Evolutionary conservation across 2,113 vertebrate species (phyloP), one percentile per base, ranked within the genome.

Genomic region (Gymnobelideus leadbeateri): DNA sequence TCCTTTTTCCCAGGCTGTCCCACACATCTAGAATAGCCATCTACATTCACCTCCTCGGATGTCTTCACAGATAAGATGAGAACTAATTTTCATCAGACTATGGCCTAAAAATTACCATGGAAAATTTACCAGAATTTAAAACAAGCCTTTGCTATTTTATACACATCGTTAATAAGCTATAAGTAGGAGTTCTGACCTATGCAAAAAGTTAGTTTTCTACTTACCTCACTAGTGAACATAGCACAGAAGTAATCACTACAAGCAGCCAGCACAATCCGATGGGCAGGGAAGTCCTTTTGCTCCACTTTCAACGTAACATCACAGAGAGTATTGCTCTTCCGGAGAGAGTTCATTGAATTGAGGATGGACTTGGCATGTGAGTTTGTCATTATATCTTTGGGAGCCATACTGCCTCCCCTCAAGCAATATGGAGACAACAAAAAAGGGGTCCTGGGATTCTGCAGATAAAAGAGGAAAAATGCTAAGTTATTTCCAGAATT

Each of bases 201-300:
- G 47, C 6, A 53, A n/a, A 51, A 54, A 0, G 31, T 5, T 0
- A 89, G 90, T 6, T 49, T 24, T 21, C 19, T 95, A 97, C 98
- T 98, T 98, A 99, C 99, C 99, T 99, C 99, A 96, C 99, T 99
- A 68, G 99, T 99, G 98, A 99, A 99, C 99, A 99, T 99, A 98
- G 99, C 99, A 97, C 99, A 99, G 98, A 99, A 99, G 97, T 99
- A 99, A 97, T 99, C 99, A 43, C 99, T 99, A 98, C 99, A 99
- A 96, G 99, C 99, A 4, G 99, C 99, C 98, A 99, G 98, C 96
- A 99, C 99, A 51, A 99, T 99, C 92, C 99, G 99, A 96, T 99
- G 99, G 57, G 99, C 99, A 9, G 99, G 99, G 94, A 99, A 99
- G 97, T 99, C 99, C 53, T 99, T 99, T 98, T 99, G 99, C 95